phyloP scores from a whole-genome alignment of 2,113 vertebrate species.

The Paramisgurnus dabryanus region DNA sequence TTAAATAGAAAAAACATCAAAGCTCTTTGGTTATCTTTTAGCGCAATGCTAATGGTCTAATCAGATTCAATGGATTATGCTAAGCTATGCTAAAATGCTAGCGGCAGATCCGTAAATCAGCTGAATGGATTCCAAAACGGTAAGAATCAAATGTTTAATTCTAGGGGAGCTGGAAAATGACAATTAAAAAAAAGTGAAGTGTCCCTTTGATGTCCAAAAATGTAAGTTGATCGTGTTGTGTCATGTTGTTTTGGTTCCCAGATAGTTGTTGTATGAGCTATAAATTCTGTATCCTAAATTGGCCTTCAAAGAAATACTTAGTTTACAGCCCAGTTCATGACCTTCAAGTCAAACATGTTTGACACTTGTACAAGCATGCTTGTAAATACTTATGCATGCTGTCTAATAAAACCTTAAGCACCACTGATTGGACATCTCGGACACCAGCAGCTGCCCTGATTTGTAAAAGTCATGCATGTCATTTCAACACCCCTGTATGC shows the following conservation, averaged over 20 bases:
- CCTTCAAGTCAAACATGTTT: conserved; percentile 34
- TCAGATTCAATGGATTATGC: too few relatives aligned
- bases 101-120: too few relatives aligned
- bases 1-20: too few relatives aligned
- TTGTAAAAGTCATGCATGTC: conserved; percentile 37
- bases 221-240: neutral
- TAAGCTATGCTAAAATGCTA: too few relatives aligned
- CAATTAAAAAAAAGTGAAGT: too few relatives aligned
- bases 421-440: conserved; percentile 27
- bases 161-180: too few relatives aligned
- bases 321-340: conserved; percentile 47
- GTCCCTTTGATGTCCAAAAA: neutral
- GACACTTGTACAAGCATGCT: conserved; percentile 30
- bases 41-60: too few relatives aligned
- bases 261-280: conserved; percentile 19
- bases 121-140: too few relatives aligned
- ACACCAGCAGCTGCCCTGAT: conserved; percentile 46
- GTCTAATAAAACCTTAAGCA: conserved; percentile 50
- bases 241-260: conserved; percentile 10
- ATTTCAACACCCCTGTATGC: conserved; percentile 38
- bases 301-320: conserved; percentile 25
- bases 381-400: conserved; percentile 53
- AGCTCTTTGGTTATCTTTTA: too few relatives aligned
- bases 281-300: conserved; percentile 25
- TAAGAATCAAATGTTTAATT: too few relatives aligned